A percentile compares a stretch with the other conserved stretches of the same genome.
Evolutionary conservation across 1,140 invertebrate genomes (phyloP).

Genomic region (fruit fly (Drosophila melanogaster)): Release_6_plus_ISO1_MT NT_033777.3:26407001-26407500

Average conservation of each 20-base stretch:
- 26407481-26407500: not conserved
- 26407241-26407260: conserved; percentile 66
- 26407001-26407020: conserved; percentile 76
- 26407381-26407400: conserved; percentile 52
- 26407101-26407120: conserved; percentile 68
- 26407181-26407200: not conserved
- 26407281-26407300: conserved; percentile 76
- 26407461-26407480: not conserved
- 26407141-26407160: conserved; percentile 38
- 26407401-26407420: conserved; percentile 49
- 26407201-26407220: conserved; percentile 16
- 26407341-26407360: conserved; percentile 14
- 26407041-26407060: conserved; percentile 10
- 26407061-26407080: conserved; percentile 17
- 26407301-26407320: conserved; percentile 53
- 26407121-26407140: conserved; percentile 63
- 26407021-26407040: conserved; percentile 45
- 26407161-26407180: not conserved
- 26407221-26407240: conserved; percentile 52
- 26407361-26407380: conserved; percentile 20
- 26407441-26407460: not conserved
- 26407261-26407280: conserved; percentile 69
- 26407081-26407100: conserved; percentile 75
- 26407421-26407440: conserved; percentile 12
- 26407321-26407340: conserved; percentile 30